Conservation (phyloP, 2,113 vertebrate species). For the Vidua chalybeata region DNA sequence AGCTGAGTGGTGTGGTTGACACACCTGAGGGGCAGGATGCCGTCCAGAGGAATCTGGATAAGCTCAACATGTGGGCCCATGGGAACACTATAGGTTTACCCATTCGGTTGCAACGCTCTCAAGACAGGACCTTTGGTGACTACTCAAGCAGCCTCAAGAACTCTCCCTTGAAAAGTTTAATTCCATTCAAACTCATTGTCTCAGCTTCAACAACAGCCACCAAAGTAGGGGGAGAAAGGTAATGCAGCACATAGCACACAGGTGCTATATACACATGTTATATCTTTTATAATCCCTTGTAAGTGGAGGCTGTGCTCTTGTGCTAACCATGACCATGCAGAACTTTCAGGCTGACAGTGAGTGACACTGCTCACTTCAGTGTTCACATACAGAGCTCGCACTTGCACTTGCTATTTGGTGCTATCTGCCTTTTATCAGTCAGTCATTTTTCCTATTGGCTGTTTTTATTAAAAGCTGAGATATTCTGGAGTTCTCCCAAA, state of each 20-base stretch:
- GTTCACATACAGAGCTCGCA: background rate
- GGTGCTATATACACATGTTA: too few species aligned
- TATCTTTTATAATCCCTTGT: background rate
- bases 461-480: background rate
- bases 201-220: background rate
- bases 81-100: background rate
- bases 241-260: background rate
- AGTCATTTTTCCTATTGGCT: background rate
- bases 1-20: background rate
- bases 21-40: accelerated
- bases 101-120: background rate
- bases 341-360: background rate
- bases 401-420: background rate
- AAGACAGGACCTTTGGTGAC: background rate
- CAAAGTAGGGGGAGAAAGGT: background rate
- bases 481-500: background rate
- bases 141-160: background rate
- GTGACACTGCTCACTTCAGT: background rate
- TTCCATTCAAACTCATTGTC: background rate
- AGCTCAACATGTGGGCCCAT: background rate
- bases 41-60: background rate
- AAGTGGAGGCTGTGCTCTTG: background rate
- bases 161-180: background rate
- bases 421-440: background rate
- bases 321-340: background rate